phyloP scores from a whole-genome alignment of 2,113 vertebrate species.

The Chlorocebus sabaeus region DNA sequence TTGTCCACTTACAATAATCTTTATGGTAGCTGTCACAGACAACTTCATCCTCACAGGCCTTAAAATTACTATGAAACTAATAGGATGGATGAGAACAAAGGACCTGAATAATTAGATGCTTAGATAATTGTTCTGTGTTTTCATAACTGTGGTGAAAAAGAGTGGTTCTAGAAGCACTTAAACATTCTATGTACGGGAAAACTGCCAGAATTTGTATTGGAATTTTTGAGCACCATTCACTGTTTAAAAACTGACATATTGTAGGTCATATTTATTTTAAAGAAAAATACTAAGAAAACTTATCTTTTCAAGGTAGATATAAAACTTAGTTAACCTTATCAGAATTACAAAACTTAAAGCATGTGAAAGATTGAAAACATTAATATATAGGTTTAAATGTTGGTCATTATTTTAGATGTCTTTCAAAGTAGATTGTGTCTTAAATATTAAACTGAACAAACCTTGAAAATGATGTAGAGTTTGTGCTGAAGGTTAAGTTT shows the following conservation, averaged over 20 bases:
- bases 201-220: neutral
- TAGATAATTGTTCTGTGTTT: neutral
- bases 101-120: neutral
- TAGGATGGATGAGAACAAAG: neutral
- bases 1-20: neutral
- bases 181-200: neutral
- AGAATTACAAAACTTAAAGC: neutral
- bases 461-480: neutral
- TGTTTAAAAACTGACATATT: neutral
- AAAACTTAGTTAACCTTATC: slow-evolving; percentile 10
- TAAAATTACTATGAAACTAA: neutral
- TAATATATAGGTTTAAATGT: neutral
- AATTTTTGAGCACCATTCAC: neutral
- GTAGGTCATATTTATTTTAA: neutral
- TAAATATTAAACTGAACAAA: neutral
- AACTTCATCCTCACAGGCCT: neutral
- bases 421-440: slow-evolving; percentile 1
- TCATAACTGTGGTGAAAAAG: neutral
- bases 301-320: neutral
- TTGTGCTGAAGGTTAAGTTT: neutral
- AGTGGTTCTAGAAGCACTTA: neutral
- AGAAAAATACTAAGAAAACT: neutral
- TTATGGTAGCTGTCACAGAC: neutral
- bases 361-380: neutral
- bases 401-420: neutral